A percentile compares a stretch with the other conserved stretches of the same genome.
Evolutionary conservation across 2,797 vertebrate species (phyloP).

Genomic region (Lacerta agilis): DNA sequence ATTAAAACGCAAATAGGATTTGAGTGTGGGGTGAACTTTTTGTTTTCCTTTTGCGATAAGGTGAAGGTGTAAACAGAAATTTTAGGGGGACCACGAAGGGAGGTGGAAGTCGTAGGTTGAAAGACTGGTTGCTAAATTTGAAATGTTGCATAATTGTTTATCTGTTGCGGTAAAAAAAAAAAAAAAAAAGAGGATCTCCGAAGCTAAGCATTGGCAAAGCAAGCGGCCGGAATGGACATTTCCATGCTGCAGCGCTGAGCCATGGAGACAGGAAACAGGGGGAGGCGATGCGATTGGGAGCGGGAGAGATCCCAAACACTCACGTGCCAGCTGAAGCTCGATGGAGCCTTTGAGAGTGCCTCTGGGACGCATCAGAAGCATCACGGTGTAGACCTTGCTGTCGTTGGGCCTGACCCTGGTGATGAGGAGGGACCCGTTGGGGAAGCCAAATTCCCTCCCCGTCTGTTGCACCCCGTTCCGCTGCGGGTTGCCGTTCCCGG

Average conservation of each 20-base stretch:
- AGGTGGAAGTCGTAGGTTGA: too few relatives aligned
- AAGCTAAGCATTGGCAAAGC: too few relatives aligned
- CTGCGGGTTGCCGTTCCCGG: background rate
- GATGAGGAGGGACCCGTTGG: slow-evolving; percentile 22
- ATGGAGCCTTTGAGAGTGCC: background rate
- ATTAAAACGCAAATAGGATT: too few relatives aligned
- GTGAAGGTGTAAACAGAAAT: too few relatives aligned
- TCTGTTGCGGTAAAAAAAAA: too few relatives aligned
- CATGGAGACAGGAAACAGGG: background rate
- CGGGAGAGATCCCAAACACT: background rate
- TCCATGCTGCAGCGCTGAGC: background rate
- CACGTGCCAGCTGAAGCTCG: background rate
- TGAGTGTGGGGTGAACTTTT: too few relatives aligned
- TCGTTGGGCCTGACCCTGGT: background rate
- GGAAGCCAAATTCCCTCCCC: slow-evolving; percentile 2
- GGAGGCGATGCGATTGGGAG: too few relatives aligned
- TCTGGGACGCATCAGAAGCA: background rate
- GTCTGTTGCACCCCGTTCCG: background rate
- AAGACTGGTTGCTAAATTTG: too few relatives aligned
- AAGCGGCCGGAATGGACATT: background rate
- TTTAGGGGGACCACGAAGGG: too few relatives aligned
- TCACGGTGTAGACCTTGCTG: background rate
- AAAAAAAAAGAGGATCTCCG: too few relatives aligned
- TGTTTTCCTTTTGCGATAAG: too few relatives aligned
- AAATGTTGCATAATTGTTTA: too few relatives aligned